Conservation (phyloP, 2,113 vertebrate genomes). For the Marmota monax region DNA sequence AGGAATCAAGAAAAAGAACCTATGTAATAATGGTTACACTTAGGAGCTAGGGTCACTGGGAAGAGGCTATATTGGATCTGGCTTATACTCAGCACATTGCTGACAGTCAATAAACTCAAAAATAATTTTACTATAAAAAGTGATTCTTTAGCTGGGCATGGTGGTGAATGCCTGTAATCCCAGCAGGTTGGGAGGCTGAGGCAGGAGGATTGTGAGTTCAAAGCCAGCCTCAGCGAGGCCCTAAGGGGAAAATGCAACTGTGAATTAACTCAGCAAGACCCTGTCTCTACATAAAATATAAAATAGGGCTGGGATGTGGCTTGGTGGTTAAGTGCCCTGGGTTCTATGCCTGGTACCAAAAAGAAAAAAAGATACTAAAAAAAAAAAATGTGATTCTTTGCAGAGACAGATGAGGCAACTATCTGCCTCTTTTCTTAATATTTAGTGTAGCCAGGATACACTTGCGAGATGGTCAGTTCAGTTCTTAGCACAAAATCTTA, state of each 20-base stretch:
- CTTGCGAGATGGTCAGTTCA: not conserved
- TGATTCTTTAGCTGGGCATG: not conserved
- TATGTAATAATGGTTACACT: not conserved
- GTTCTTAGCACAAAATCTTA: not conserved
- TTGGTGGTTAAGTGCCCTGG: too few species aligned
- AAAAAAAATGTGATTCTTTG: slow-evolving; percentile 45
- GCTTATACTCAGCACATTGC: not conserved
- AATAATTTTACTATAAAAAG: slow-evolving; percentile 34
- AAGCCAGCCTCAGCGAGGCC: too few species aligned
- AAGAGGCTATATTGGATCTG: slow-evolving; percentile 5
- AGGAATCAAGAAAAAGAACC: not conserved
- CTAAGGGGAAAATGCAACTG: too few species aligned
- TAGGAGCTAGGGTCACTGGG: not conserved
- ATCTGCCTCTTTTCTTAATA: not conserved
- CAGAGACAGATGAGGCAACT: not conserved
- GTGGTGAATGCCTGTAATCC: too few species aligned
- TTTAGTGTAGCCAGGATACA: not conserved
- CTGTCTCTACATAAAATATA: too few species aligned
- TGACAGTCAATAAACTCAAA: not conserved
- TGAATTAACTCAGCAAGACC: too few species aligned
- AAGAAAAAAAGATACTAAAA: too few species aligned
- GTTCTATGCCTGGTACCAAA: too few species aligned
- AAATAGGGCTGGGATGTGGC: too few species aligned
- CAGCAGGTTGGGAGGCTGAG: too few species aligned
- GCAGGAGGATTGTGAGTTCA: too few species aligned